Evolutionary conservation across 2,888 invertebrate genomes (phyloP), one percentile per base, ranked within the genome.

Genomic region (Yponomeuta cagnagella): DNA sequence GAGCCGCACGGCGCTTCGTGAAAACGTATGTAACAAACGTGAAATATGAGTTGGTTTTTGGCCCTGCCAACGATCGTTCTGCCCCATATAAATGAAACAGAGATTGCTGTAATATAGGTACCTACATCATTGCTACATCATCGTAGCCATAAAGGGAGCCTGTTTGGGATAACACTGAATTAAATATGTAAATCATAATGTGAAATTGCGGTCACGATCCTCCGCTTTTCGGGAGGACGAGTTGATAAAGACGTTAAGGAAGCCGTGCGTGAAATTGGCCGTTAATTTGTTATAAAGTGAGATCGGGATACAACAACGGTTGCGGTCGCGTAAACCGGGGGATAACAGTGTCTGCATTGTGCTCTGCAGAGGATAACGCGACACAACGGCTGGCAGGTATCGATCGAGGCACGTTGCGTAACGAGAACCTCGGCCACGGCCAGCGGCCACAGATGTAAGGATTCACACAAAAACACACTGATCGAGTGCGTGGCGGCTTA

Each of bases 401-500:
- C 80, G 88, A 88, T 88, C 85, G 73, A 77, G 76, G 77, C 78
- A 78, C 73, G 73, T 86, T 86, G 83, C 83, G 85, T 86, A 85
- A 58, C 52, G 84, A 80, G 78, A 79, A 75, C 83, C 83, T 82
- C 78, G 78, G 74, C 69, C 72, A 74, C 77, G 79, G 75, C 72
- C 77, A 75, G 70, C 76, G 76, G 75, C 82, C 15, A 86, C 87
- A 87, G 78, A 80, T 86, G 77, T 88, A 83, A 81, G 89, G 89
- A 84, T 89, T 89, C 88, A 73, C 79, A 70, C 79, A 82, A 80
- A 67, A 67, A 58, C 52, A 58, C 52, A 58, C 52, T 58, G 52
- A 12, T 15, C 5, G 43, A 15, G 52, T 58, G 52, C 52, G 52
- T 58, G 52, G 3, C 52, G 15, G 52, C 52, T 58, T 4, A 58